A percentile compares a stretch with the other conserved stretches of the same genome.
Conservation (phyloP, 2,888 invertebrate species). For the Mythimna ferrago region DNA sequence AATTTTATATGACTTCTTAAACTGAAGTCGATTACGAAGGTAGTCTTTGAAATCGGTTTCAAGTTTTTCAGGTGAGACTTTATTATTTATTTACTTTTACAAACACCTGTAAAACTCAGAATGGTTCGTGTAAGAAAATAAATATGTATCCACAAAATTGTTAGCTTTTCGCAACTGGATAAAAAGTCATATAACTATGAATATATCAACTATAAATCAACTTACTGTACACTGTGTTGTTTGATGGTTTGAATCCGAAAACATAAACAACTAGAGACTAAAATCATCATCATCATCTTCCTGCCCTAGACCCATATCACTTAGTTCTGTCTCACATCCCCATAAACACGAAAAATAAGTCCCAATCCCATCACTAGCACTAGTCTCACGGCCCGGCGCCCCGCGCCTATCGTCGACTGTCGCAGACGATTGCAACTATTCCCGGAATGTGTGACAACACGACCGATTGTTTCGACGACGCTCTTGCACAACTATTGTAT, state of each 20-base stretch:
- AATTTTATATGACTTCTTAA: slow-evolving; percentile 49
- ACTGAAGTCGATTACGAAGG: slow-evolving; percentile 39
- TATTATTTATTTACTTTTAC: slow-evolving; percentile 24
- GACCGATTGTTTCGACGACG: slow-evolving; percentile 40
- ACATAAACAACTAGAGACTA: background rate
- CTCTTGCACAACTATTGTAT: slow-evolving; percentile 37
- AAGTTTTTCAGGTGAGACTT: slow-evolving; percentile 28
- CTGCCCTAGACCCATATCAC: background rate
- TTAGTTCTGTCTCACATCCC: background rate
- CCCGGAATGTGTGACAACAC: slow-evolving; percentile 55
- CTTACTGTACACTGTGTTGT: too few relatives aligned
- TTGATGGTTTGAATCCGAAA: background rate
- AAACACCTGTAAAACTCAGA: slow-evolving; percentile 1
- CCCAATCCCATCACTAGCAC: slow-evolving; percentile 32
- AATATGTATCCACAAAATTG: background rate
- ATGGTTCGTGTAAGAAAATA: background rate
- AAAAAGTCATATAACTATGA: background rate
- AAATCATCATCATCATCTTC: background rate
- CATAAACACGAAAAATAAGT: background rate
- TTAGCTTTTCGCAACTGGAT: background rate
- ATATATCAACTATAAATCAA: too few relatives aligned
- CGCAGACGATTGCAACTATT: slow-evolving; percentile 43
- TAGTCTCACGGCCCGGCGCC: background rate
- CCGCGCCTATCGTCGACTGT: slow-evolving; percentile 29
- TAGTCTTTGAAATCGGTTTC: slow-evolving; percentile 24